Conservation (phyloP, 2,888 invertebrate genomes). For the Cynaeus angustus region DNA sequence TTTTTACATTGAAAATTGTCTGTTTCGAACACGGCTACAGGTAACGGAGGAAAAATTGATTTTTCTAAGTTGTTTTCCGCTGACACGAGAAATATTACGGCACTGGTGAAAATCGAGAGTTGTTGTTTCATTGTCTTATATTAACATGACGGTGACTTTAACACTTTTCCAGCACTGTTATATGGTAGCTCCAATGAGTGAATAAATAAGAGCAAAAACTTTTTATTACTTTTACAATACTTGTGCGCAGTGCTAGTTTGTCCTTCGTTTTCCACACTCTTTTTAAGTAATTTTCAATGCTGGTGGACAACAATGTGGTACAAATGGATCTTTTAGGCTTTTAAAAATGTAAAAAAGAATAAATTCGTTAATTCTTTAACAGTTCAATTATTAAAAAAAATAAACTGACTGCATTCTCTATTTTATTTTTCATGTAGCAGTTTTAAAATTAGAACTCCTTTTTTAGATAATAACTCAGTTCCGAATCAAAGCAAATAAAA, state of each 20-base stretch:
- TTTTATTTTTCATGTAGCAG: too few relatives aligned
- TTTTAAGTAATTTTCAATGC: too few relatives aligned
- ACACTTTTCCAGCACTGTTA: background rate
- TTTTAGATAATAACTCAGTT: too few relatives aligned
- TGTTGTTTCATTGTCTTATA: background rate
- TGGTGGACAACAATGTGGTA: background rate
- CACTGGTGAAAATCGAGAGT: background rate
- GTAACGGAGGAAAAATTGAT: slow-evolving; percentile 60
- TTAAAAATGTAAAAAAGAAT: too few relatives aligned
- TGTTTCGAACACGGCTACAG: slow-evolving; percentile 57
- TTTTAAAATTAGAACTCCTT: too few relatives aligned
- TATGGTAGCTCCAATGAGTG: background rate
- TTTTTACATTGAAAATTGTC: slow-evolving; percentile 59
- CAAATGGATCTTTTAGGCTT: too few relatives aligned
- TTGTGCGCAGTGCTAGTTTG: background rate
- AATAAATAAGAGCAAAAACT: slow-evolving; percentile 13
- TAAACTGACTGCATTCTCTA: too few relatives aligned
- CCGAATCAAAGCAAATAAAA: too few relatives aligned
- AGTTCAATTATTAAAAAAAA: too few relatives aligned
- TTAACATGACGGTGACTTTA: background rate
- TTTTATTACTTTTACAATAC: slow-evolving; percentile 4
- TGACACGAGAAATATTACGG: background rate
- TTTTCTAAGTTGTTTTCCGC: slow-evolving; percentile 2
- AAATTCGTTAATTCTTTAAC: too few relatives aligned
- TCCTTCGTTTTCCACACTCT: background rate